Conservation (phyloP, 2,113 vertebrate species). For the Labeo catla region DNA sequence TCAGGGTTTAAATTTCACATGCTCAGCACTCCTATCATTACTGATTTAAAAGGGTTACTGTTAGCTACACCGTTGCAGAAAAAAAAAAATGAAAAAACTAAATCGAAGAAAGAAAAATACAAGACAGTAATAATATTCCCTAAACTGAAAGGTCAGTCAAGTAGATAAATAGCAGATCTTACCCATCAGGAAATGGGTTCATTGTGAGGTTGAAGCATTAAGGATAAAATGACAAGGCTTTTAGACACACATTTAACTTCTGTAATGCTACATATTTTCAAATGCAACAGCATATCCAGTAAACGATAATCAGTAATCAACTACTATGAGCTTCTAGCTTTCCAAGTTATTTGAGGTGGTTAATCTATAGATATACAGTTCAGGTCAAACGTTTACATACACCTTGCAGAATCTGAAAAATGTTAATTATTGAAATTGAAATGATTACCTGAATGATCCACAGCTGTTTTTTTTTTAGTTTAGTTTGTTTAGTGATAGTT, state of each 20-base stretch:
- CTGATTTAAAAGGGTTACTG: conserved; percentile 35
- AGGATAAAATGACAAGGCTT: background rate
- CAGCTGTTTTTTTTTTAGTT: no score
- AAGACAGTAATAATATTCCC: background rate
- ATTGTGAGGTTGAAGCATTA: background rate
- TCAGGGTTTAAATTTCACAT: conserved; percentile 16
- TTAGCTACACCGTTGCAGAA: background rate
- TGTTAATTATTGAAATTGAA: no score
- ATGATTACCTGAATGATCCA: no score
- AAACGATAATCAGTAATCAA: background rate
- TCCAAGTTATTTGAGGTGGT: background rate
- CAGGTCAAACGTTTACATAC: no score
- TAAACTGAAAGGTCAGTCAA: background rate
- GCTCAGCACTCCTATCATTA: conserved; percentile 24
- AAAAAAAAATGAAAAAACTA: background rate
- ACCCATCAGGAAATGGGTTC: background rate
- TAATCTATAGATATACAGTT: background rate
- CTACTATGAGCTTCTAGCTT: background rate
- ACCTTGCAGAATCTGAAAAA: no score
- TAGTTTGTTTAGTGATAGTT: no score
- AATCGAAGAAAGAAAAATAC: background rate
- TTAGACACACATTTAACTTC: background rate
- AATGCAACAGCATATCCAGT: background rate
- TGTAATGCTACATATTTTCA: background rate
- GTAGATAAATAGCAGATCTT: background rate